These are phyloP conservation scores for Psilopsiagon aymara DNA, from an alignment of 2,113 vertebrate genomes.

Conservation along the genomic window DNA sequence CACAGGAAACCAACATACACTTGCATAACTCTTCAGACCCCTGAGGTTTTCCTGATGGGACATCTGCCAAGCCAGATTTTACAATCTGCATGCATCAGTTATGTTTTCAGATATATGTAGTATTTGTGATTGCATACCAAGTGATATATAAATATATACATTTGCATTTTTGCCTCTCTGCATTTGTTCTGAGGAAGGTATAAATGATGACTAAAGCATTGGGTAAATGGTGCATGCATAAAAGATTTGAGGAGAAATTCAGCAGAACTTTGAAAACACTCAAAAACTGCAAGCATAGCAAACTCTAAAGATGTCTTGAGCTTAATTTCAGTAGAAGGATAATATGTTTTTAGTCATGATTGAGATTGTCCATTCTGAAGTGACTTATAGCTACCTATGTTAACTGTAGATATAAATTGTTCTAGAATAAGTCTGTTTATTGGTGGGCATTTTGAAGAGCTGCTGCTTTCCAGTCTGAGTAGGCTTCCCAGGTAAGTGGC, in stretches of 20 bases:
- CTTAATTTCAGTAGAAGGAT: neutral
- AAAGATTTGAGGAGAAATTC: neutral
- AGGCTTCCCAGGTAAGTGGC: neutral
- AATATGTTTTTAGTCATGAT: neutral
- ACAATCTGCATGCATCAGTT: neutral
- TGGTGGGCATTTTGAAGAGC: neutral
- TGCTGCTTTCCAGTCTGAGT: neutral
- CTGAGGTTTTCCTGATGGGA: neutral
- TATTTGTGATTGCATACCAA: neutral
- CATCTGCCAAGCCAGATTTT: neutral
- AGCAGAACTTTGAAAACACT: neutral
- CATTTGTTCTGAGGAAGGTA: neutral
- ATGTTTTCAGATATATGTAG: rapidly evolving
- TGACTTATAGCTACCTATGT: neutral
- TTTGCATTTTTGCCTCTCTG: neutral
- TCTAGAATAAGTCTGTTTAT: neutral
- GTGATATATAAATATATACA: neutral
- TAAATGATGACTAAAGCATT: neutral
- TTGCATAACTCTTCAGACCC: neutral
- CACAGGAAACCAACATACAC: neutral
- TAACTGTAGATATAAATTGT: neutral
- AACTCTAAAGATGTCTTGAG: neutral
- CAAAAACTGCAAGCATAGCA: neutral
- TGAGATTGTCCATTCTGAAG: neutral
- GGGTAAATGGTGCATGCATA: neutral